Conservation (phyloP, 2,113 vertebrate genomes). For the Nesogale talazaci region DNA sequence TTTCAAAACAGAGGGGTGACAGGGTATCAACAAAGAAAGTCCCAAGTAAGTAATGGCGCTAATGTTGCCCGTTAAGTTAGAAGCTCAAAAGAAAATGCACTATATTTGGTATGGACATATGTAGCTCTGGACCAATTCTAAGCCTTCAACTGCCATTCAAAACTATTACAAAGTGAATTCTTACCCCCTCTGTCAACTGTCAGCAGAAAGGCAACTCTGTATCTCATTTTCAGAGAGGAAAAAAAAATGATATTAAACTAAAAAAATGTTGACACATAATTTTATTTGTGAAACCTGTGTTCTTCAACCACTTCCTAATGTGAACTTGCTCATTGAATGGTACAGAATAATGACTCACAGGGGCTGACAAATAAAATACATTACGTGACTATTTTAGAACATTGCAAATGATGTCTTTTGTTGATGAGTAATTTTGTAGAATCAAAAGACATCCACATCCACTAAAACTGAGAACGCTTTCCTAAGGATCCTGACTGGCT, state of each 20-base stretch:
- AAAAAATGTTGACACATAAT: constrained; percentile 25
- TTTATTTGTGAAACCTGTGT: constrained; percentile 23
- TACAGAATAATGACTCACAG: constrained; percentile 38
- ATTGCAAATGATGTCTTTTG: not conserved
- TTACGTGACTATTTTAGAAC: not conserved
- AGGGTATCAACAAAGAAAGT: constrained; percentile 32
- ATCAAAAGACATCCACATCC: constrained; percentile 26
- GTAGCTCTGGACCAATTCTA: not conserved
- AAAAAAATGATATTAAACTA: constrained; percentile 9
- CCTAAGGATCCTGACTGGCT: constrained; percentile 42
- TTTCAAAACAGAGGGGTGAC: constrained; percentile 53
- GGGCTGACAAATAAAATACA: not conserved
- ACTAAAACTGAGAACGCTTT: constrained; percentile 40
- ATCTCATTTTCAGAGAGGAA: not conserved
- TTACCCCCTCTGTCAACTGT: not conserved
- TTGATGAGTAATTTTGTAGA: constrained; percentile 41
- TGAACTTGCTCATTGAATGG: not conserved
- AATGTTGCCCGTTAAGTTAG: not conserved
- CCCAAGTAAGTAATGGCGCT: not conserved
- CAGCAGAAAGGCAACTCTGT: constrained; percentile 1
- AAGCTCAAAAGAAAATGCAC: constrained; percentile 13
- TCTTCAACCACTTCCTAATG: constrained; percentile 37
- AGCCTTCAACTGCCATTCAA: not conserved
- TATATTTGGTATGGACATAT: constrained; percentile 13
- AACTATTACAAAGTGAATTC: constrained; percentile 25